Conservation (phyloP, 1,140 invertebrate genomes). For the Atopsyche davidsoni region DNA sequence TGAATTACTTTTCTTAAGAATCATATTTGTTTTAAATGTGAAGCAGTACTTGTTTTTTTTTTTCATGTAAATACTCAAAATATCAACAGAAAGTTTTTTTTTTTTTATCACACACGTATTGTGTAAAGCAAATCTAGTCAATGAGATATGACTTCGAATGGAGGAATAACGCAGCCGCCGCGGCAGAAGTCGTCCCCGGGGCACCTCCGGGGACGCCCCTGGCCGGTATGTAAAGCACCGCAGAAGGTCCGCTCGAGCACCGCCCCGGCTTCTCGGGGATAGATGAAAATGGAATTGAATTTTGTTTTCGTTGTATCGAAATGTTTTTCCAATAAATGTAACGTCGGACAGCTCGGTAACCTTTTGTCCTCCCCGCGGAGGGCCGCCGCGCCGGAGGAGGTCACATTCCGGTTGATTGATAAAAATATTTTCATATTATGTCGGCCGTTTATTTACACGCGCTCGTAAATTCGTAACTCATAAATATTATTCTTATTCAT, state of each 20-base stretch:
- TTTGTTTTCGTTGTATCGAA: slow-evolving; percentile 31
- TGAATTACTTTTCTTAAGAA: no score
- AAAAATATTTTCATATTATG: no score
- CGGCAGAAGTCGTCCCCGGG: no score
- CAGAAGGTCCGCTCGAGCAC: slow-evolving; percentile 15
- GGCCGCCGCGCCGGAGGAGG: slow-evolving; percentile 6
- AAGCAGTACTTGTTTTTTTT: no score
- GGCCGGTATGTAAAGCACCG: slow-evolving; percentile 2
- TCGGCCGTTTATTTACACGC: no score
- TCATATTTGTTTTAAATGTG: no score
- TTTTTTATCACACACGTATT: slow-evolving; percentile 1
- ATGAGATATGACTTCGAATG: no score
- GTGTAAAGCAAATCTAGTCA: no score
- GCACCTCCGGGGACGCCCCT: slow-evolving; percentile 7
- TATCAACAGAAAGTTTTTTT: slow-evolving; percentile 3
- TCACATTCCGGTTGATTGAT: slow-evolving; percentile 5
- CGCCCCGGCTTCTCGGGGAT: no score
- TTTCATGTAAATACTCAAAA: background rate
- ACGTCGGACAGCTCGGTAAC: slow-evolving; percentile 25
- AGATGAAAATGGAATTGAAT: slow-evolving; percentile 31
- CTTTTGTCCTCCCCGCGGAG: slow-evolving; percentile 14
- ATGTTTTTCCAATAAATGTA: slow-evolving; percentile 32
- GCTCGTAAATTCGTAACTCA: no score
- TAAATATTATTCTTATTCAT: no score
- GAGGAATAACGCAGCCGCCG: no score